A percentile compares a stretch with the other conserved stretches of the same genome.
phyloP scores from a whole-genome alignment of 2,888 invertebrate species.

The Bibio marci region DNA sequence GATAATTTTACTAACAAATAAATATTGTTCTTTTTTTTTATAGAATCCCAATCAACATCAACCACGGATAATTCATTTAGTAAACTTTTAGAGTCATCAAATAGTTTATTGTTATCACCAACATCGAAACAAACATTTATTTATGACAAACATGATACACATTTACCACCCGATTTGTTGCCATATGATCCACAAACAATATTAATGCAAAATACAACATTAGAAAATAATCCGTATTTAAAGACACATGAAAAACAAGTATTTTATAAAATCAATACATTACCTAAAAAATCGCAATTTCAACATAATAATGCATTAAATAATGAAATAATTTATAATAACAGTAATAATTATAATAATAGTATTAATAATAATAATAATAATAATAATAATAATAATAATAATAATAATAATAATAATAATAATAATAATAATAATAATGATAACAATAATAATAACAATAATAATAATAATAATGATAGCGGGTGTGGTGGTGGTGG shows the following conservation, averaged over 20 bases:
- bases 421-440: not conserved
- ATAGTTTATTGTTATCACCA: constrained; percentile 3
- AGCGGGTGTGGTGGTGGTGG: not conserved
- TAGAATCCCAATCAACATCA: no score
- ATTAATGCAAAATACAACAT: constrained; percentile 1
- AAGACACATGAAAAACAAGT: not conserved
- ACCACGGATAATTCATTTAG: no score
- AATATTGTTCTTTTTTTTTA: no score
- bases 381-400: no score
- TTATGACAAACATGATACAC: constrained; percentile 4
- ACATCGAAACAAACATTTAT: constrained; percentile 1
- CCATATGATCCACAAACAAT: constrained; percentile 3
- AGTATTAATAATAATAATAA: no score
- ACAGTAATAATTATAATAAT: no score
- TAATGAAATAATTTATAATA: no score
- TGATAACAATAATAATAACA: not conserved
- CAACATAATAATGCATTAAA: no score
- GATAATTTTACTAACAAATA: no score
- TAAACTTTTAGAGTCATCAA: not conserved
- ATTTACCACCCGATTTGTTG: constrained; percentile 6
- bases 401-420: no score
- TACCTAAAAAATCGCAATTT: no score
- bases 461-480: not conserved
- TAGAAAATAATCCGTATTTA: constrained; percentile 1
- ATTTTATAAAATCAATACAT: not conserved